Base-by-base conservation (phyloP, 2,113 vertebrate genomes). In the Meleagris gallopavo region DNA sequence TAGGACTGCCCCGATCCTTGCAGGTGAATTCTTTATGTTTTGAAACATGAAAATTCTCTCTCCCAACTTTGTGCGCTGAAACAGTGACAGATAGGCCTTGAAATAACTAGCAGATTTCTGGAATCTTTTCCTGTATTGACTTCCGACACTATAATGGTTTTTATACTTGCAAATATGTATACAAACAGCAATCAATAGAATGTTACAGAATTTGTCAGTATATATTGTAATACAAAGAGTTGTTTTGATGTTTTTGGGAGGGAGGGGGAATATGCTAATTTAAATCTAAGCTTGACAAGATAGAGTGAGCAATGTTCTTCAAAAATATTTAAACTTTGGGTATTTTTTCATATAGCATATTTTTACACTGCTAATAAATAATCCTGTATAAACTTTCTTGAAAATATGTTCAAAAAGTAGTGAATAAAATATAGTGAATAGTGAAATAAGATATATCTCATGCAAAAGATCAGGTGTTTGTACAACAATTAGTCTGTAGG, bases 21-120 rank as follows among this genome's bases (percentile, higher is more conserved):
- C 60, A 92, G 48, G 70, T 92, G 52, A 82, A 93, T 82, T 90
- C 50, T 77, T 83, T 85, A 18, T 18, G 25, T 91, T 92, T 36
- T 75, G 43, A 83, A 93, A 55, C 0, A 2, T 62, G 43, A 89
- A 83, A 90, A 74, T 72, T 78, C 34, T 67, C 40, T 74, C 75
- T 32, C 27, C 21, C 10, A 24, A n/a, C 36, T 92, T 62, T 15
- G 62, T 62, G 14, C 78, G 10, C 77, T 85, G 21, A 82, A 87
- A 43, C 22, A 80, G 41, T 12, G 12, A 3, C 17, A 32, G 22
- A 10, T 58, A 18, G 77, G 5, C 61, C 50, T 95, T 86, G 55
- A 85, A 77, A 64, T 61, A 78, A 48, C 13, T 7, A 17, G 20
- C 84, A 41, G 17, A 45, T 76, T 87, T 67, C 61, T 75, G 34